A percentile compares a stretch with the other conserved stretches of the same genome.
Evolutionary conservation across 2,113 vertebrate genomes (phyloP).

Genomic region (Stegastes partitus): DNA sequence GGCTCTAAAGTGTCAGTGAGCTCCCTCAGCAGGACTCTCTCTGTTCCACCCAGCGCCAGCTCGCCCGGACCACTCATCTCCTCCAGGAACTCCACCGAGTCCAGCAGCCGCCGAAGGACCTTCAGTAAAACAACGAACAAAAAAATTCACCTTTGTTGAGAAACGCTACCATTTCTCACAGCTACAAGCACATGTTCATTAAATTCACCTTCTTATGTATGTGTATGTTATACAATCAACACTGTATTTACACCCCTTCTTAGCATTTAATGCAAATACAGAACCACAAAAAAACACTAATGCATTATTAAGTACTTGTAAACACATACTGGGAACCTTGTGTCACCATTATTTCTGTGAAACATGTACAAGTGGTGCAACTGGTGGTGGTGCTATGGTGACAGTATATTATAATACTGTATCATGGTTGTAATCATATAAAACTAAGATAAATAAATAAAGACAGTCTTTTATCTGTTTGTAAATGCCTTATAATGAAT

Average conservation of each 20-base stretch:
- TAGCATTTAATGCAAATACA: neutral
- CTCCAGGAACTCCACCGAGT: constrained; percentile 85
- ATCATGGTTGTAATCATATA: neutral
- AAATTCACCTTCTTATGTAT: neutral
- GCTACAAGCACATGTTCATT: neutral
- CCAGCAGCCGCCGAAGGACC: constrained; percentile 82
- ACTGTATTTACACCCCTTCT: too few relatives aligned
- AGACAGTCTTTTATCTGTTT: too few relatives aligned
- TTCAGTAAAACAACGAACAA: constrained; percentile 36
- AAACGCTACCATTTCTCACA: neutral
- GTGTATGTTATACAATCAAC: neutral
- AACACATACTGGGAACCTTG: neutral
- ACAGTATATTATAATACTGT: neutral
- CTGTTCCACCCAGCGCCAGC: constrained; percentile 71
- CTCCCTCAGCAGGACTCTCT: constrained; percentile 81
- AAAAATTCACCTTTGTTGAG: neutral
- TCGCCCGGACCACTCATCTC: constrained; percentile 84
- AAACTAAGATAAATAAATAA: neutral
- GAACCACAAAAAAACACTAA: too few relatives aligned
- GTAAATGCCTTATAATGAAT: too few relatives aligned
- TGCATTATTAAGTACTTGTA: neutral
- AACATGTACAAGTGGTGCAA: neutral
- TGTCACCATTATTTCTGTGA: neutral
- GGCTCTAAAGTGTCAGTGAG: constrained; percentile 84
- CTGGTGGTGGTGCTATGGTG: neutral